Base-by-base conservation (phyloP, 2,797 vertebrate species). In the Siniperca obscura region DNA sequence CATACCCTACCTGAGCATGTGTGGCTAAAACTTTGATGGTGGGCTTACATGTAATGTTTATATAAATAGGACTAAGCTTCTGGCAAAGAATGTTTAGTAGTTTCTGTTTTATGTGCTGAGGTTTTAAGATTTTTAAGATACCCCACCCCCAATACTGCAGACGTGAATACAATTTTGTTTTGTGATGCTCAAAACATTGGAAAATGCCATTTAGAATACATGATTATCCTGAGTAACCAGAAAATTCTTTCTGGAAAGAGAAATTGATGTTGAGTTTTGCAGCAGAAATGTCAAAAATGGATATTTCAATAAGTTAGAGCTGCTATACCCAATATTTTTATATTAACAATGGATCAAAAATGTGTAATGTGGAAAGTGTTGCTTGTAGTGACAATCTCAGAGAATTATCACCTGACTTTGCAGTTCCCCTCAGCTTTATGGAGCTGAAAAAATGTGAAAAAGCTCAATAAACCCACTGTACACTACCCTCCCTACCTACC, bases 1-100 rank as follows among this genome's bases (percentile, higher is more conserved):
- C 50, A 82, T 17, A 52, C n/a, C 17, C 50, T 55, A 38, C 25
- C 67, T 48, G n/a, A 64, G 53, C 27, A 40, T 19, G 27, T 68
- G 46, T 66, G 59, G 17, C 27, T 64, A 3, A 61, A 40, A 17
- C 19, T 79, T 21, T 78, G 17, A 74, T 42, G 25, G 36, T 42
- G 30, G 30, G 30, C 30, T 30, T 30, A 46, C 16, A 9, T 34
- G 19, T n/a, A 30, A 1, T 56, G 9, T 67, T 8, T 40, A 44
- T 42, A 12, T 38, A 19, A 21, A 53, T 27, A 40, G 2, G 12
- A 60, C 59, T 30, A 46, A 48, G 17, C 16, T 42, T 56, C 25
- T 68, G n/a, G 34, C 9, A 61, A 48, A 34, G 55, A 25, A 16
- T 40, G 10, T 40, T 59, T 34, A 46, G 30, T 34, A 8, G 19